A percentile compares a stretch with the other conserved stretches of the same genome.
Conservation (phyloP, 2,113 vertebrate genomes). For the Psittacus erithacus region DNA sequence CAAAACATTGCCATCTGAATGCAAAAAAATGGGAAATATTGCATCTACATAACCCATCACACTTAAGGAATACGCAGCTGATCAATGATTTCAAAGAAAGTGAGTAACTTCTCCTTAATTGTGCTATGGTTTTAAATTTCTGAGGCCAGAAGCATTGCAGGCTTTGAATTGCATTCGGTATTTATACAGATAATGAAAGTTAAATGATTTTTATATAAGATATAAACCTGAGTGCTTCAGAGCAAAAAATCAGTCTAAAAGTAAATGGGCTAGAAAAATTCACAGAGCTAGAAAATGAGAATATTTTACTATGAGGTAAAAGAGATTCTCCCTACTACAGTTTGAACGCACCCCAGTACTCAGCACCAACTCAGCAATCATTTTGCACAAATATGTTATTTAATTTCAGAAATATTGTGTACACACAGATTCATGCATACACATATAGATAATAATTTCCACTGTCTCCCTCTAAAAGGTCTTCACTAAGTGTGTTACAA, state of each 20-base stretch:
- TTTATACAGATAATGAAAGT: conserved; percentile 23
- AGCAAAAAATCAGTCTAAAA: background rate
- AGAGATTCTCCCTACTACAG: background rate
- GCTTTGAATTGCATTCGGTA: background rate
- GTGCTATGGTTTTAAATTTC: background rate
- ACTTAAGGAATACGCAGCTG: background rate
- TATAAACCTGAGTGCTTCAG: background rate
- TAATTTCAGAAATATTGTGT: background rate
- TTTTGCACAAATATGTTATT: background rate
- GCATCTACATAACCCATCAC: background rate
- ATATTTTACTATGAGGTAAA: background rate
- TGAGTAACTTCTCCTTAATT: background rate
- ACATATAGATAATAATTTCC: background rate
- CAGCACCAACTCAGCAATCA: background rate
- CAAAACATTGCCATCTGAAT: background rate
- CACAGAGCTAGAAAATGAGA: background rate
- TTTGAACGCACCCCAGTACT: background rate
- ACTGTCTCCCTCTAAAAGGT: background rate
- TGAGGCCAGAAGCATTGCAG: background rate
- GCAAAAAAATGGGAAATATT: background rate
- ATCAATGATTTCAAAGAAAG: background rate
- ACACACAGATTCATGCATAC: background rate
- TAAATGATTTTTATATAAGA: conserved; percentile 10
- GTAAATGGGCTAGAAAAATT: background rate
- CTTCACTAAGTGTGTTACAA: background rate